Evolutionary conservation across 2,888 invertebrate species (phyloP), one percentile per base, ranked within the genome.

Genomic region (Melanotus villosus): DNA sequence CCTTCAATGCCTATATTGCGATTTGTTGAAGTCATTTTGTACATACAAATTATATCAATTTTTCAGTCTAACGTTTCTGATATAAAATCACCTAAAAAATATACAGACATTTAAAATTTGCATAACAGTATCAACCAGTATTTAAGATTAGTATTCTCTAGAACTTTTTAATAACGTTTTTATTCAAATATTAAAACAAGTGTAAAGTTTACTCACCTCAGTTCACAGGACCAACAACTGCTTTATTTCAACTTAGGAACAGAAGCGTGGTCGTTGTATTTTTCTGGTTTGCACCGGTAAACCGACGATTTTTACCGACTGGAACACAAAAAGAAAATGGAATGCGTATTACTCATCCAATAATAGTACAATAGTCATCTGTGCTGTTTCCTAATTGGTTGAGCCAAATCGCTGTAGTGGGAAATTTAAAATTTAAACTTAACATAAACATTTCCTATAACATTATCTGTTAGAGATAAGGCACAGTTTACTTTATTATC

Each of bases 11-110:
- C 82, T 23, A 77, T 71, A 65, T 77, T 79, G 56, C 76, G 65
- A 30, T 74, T 73, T 12, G 79, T 78, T 1, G 80, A 80, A 71
- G 77, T 77, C 80, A 80, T 81, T 56, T 60, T 72, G 38, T 23
- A 47, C 23, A 47, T 23, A 47, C 23, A 47, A 43, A 18, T n/a
- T n/a, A n/a, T n/a, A n/a, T n/a, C n/a, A n/a, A n/a, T n/a, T n/a
- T n/a, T n/a, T n/a, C n/a, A n/a, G n/a, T n/a, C n/a, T n/a, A n/a
- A 47, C 23, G 47, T 47, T 21, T 10, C 12, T 47, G 23, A 47
- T 47, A 19, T 47, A 47, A 47, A 45, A 47, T 23, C 47, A 47
- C 47, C 47, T 14, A 38, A n/a, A n/a, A n/a, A n/a, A n/a, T n/a
- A n/a, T 18, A 43, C 34, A 12, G 1, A 5, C 12, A 12, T 34